phyloP scores from a whole-genome alignment of 2,888 invertebrate genomes.

The Sarcophaga variegata region DNA sequence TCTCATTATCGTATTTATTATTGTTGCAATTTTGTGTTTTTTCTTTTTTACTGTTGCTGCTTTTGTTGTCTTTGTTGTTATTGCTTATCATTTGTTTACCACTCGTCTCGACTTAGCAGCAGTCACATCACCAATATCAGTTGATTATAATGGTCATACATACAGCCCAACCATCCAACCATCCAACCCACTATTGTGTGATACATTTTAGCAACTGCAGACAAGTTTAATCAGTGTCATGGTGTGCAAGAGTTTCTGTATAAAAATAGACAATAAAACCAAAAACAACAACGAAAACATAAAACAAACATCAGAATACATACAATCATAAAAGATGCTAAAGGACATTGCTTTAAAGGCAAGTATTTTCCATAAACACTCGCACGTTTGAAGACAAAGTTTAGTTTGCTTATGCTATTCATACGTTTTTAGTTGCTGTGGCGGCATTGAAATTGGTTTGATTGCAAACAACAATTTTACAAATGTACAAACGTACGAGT shows the following conservation, averaged over 20 bases:
- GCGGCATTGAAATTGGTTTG: conserved; percentile 66
- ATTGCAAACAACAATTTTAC: conserved; percentile 60
- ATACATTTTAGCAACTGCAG: conserved; percentile 28
- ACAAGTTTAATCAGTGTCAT: conserved; percentile 70
- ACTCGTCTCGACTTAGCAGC: conserved; percentile 18
- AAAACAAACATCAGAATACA: conserved; percentile 17
- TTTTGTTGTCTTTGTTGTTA: not conserved
- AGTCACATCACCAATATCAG: too few species aligned
- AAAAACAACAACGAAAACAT: not conserved
- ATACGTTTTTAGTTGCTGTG: conserved; percentile 33
- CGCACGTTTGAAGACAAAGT: not conserved
- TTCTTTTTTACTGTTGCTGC: not conserved
- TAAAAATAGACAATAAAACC: conserved; percentile 36
- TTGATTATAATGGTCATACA: not conserved
- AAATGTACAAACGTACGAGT: not conserved
- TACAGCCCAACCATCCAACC: not conserved
- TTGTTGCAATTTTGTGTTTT: conserved; percentile 18
- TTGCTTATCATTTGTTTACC: conserved; percentile 67
- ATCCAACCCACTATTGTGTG: too few species aligned
- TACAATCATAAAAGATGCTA: conserved; percentile 42
- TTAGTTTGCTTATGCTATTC: conserved; percentile 31
- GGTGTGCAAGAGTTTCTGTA: conserved; percentile 51
- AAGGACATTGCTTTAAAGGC: conserved; percentile 36
- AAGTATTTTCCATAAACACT: not conserved
- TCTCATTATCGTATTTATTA: conserved; percentile 20